Base-by-base conservation (phyloP, 2,888 invertebrate genomes). In the Diarsia mendica region DNA sequence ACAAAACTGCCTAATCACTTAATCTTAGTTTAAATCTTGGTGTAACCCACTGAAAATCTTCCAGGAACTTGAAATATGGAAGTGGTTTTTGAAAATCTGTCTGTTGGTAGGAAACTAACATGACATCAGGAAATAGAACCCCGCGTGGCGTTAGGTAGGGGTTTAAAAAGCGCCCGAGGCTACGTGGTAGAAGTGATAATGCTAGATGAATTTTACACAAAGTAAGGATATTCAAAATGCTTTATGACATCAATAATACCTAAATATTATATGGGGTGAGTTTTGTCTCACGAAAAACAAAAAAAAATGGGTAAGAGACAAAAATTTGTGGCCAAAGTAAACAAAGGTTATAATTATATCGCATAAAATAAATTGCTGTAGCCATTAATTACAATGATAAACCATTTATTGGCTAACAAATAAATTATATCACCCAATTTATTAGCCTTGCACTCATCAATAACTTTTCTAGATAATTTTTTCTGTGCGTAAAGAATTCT, bases 1-100 rank as follows among this genome's bases (percentile, higher is more conserved):
- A 10, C 23, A 13, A 66, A 75, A 81, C 53, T 66, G 79, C 76
- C 33, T 53, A 23, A 61, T 79, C 82, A 79, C 44, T 65, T 79
- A 76, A 81, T 55, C 53, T 44, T 69, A 33, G 65, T 80, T 80
- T 20, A 39, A 58, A 74, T 74, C 67, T 58, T 73, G 33, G 67
- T 67, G 18, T 67, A 46, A 63, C 11, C 33, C 2, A 13, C 51
- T 60, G 55, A 39, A 72, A 61, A 61, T 18, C 60, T 28, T 58
- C 58, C 15, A 20, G 20, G 4, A 72, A 60, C 33, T 64, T 64
- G 15, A 39, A 39, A 64, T 51, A n/a, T 10, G 9, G 10, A 44
- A 55, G 39, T 44, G 9, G 39, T 15, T 11, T 39, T 46, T 63
- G 49, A 49, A 72, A 67, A 72, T 2, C 33, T n/a, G 20, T 61